Evolutionary conservation across 2,113 vertebrate genomes (phyloP).

Genomic region (Ahaetulla prasina): DNA sequence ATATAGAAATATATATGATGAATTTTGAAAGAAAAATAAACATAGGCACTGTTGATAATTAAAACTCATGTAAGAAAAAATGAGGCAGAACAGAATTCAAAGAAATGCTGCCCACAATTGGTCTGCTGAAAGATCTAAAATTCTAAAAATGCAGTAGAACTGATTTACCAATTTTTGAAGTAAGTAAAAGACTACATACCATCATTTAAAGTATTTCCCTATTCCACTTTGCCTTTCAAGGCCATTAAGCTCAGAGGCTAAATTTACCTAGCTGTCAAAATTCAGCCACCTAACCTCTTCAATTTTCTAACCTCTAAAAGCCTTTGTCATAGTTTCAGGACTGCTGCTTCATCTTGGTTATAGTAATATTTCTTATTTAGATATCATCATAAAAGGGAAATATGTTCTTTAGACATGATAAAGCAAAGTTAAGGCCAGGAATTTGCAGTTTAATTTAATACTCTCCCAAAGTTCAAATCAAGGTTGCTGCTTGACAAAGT

Average conservation of each 20-base stretch:
- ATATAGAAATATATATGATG: too few relatives aligned
- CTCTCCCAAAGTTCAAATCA: slow-evolving; percentile 31
- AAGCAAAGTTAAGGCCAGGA: slow-evolving; percentile 6
- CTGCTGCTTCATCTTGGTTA: neutral
- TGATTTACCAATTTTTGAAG: neutral
- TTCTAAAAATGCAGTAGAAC: neutral
- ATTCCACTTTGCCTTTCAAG: neutral
- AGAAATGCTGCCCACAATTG: neutral
- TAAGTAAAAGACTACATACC: neutral
- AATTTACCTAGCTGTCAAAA: neutral
- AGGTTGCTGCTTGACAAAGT: slow-evolving; percentile 26
- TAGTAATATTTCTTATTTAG: neutral
- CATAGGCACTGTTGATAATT: neutral
- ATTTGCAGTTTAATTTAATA: slow-evolving; percentile 24
- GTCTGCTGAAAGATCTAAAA: neutral
- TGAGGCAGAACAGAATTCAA: neutral
- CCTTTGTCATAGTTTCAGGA: neutral
- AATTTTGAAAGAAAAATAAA: neutral
- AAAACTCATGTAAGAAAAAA: neutral
- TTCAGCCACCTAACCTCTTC: neutral
- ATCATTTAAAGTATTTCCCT: neutral
- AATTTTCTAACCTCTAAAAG: neutral
- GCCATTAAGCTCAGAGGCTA: neutral
- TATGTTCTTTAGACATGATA: neutral
- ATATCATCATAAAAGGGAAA: neutral